Evolutionary conservation across 2,888 invertebrate species (phyloP).

Genomic region (Drosophila trichaetosa): DNA sequence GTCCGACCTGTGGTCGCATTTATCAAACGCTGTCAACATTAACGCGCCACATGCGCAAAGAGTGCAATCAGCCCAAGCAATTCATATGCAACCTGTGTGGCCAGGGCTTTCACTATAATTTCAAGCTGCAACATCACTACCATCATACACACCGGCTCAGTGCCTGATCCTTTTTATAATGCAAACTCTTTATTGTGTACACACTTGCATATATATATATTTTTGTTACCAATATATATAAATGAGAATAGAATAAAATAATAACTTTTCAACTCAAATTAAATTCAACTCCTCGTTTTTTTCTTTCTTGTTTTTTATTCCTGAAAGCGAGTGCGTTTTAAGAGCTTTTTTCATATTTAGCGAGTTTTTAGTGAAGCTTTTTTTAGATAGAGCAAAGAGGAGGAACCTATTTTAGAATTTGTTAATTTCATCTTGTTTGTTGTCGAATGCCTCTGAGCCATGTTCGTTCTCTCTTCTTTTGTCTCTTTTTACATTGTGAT

Average conservation of each 20-base stretch:
- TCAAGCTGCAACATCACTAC: conserved; percentile 78
- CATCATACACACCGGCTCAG: conserved; percentile 55
- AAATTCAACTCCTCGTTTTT: conserved; percentile 31
- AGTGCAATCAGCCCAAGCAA: conserved; percentile 82
- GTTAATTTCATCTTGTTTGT: conserved; percentile 30
- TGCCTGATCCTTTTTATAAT: conserved; percentile 21
- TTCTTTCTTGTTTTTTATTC: background rate
- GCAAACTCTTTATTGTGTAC: conserved; percentile 17
- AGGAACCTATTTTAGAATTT: conserved; percentile 13
- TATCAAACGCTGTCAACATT: conserved; percentile 75
- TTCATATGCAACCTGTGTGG: conserved; percentile 79
- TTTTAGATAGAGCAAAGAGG: background rate
- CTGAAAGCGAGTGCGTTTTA: conserved; percentile 28
- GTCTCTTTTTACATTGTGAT: conserved; percentile 25
- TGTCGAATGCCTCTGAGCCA: conserved; percentile 49
- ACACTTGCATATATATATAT: conserved; percentile 15
- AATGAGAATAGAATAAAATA: conserved; percentile 24
- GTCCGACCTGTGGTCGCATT: conserved; percentile 72
- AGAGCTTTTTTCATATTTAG: conserved; percentile 58
- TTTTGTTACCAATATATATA: conserved; percentile 39
- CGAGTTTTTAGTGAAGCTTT: conserved; percentile 10
- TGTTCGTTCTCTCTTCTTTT: conserved; percentile 50
- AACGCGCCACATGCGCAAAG: conserved; percentile 87
- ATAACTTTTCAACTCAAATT: conserved; percentile 22
- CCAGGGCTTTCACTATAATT: conserved; percentile 83